Evolutionary conservation across 2,113 vertebrate species (phyloP).

Genomic region (Channa argus): DNA sequence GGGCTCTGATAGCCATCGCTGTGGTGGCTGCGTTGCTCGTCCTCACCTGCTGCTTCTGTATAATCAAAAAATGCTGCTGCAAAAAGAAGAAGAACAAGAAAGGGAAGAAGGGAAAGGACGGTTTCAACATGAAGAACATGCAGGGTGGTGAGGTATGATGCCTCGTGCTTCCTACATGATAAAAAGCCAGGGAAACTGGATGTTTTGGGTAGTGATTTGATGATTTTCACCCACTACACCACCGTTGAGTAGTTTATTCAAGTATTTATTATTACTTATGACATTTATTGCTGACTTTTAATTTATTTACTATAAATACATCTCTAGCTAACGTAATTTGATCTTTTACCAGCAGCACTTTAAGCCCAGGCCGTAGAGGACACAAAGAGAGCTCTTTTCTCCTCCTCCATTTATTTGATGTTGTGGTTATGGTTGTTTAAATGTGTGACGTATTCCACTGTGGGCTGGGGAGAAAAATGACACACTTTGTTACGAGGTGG

Average conservation of each 20-base stretch:
- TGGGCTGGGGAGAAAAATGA: constrained; percentile 78
- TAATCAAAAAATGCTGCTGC: constrained; percentile 99
- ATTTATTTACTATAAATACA: neutral
- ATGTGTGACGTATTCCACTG: constrained; percentile 71
- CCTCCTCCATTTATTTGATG: constrained; percentile 69
- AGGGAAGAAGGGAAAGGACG: constrained; percentile 94
- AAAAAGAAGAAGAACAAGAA: constrained; percentile 99
- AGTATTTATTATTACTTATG: neutral
- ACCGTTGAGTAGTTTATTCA: constrained; percentile 16
- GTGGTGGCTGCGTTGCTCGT: constrained; percentile 93
- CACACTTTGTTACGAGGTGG: constrained; percentile 56
- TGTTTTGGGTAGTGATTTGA: constrained; percentile 11
- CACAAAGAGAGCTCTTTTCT: constrained; percentile 75
- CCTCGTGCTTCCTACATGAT: constrained; percentile 11
- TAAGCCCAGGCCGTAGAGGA: constrained; percentile 69
- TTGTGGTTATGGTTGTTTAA: constrained; percentile 74
- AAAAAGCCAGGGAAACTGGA: constrained; percentile 18
- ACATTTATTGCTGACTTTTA: constrained; percentile 6
- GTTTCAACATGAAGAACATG: constrained; percentile 97
- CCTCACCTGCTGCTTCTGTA: constrained; percentile 98
- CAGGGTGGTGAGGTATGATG: constrained; percentile 86
- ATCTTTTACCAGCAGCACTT: constrained; percentile 72
- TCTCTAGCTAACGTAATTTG: constrained; percentile 61
- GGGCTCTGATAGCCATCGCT: constrained; percentile 95
- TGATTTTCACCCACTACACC: constrained; percentile 19